phyloP scores from a whole-genome alignment of 2,113 vertebrate genomes.

The Larimichthys crocea region DNA sequence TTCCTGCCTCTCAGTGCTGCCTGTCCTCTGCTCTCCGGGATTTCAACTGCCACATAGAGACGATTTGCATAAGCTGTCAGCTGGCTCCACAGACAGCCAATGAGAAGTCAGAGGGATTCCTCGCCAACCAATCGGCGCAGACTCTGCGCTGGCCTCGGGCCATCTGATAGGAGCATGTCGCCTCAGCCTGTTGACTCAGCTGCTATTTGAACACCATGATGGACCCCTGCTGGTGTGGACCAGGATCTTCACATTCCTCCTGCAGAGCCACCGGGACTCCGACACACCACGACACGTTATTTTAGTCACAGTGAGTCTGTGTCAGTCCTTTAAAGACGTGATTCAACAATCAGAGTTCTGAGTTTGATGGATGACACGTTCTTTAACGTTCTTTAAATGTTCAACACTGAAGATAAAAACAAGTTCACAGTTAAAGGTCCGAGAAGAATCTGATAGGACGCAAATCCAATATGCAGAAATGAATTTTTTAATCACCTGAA shows the following conservation, averaged over 20 bases:
- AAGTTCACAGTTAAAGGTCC: no score
- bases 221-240: conserved; percentile 68
- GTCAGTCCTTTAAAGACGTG: not conserved
- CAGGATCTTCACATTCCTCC: not conserved
- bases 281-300: not conserved
- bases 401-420: no score
- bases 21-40: conserved; percentile 42
- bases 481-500: no score
- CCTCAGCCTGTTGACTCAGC: conserved; percentile 49
- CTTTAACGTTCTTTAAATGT: no score
- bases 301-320: not conserved
- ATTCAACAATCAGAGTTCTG: not conserved
- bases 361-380: no score
- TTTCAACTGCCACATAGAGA: conserved; percentile 67
- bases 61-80: conserved; percentile 71
- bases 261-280: not conserved
- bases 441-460: no score
- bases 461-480: no score
- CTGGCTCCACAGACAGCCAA: conserved; percentile 60
- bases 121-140: conserved; percentile 44
- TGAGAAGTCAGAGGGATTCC: not conserved
- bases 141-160: conserved; percentile 9
- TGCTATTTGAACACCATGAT: conserved; percentile 52
- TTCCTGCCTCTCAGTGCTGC: conserved; percentile 33
- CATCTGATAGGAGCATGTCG: conserved; percentile 55